A percentile compares a stretch with the other conserved stretches of the same genome.
Conservation (phyloP, 92 coral and sea anemone genomes). For the Nematostella vectensis region DNA sequence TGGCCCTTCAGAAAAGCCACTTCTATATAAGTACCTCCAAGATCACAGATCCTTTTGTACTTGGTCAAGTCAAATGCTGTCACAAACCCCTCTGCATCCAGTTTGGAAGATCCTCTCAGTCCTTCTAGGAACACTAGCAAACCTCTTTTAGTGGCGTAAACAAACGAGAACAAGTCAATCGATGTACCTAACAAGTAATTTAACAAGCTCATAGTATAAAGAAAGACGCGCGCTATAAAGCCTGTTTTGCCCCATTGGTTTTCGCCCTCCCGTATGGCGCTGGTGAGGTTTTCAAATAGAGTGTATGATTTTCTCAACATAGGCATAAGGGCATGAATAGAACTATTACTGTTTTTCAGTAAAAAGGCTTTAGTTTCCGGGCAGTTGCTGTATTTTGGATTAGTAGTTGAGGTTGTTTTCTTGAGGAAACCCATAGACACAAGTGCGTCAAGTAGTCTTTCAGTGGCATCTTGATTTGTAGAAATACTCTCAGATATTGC, state of each 20-base stretch:
- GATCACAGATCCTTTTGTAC: slow-evolving; percentile 27
- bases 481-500: slow-evolving; percentile 15
- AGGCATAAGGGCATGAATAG: slow-evolving; percentile 10
- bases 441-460: slow-evolving; percentile 24
- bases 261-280: slow-evolving; percentile 42
- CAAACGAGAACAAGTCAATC: slow-evolving; percentile 6
- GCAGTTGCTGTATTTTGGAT: slow-evolving; percentile 15
- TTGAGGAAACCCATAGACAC: slow-evolving; percentile 33
- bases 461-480: slow-evolving; percentile 28
- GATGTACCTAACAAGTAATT: background rate
- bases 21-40: no score
- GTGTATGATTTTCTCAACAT: slow-evolving; percentile 17
- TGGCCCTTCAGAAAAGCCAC: no score
- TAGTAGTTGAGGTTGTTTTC: slow-evolving; percentile 6
- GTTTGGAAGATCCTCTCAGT: slow-evolving; percentile 6
- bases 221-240: background rate
- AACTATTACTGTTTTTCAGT: slow-evolving; percentile 20
- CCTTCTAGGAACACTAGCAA: slow-evolving; percentile 4
- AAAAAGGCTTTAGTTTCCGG: slow-evolving; percentile 25
- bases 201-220: background rate
- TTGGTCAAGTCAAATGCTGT: slow-evolving; percentile 36
- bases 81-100: slow-evolving; percentile 9
- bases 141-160: slow-evolving; percentile 8
- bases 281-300: slow-evolving; percentile 23
- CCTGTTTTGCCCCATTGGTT: slow-evolving; percentile 44